Evolutionary conservation across 2,113 vertebrate species (phyloP), one percentile per base, ranked within the genome.

Genomic region (Pterophyllum scalare): DNA sequence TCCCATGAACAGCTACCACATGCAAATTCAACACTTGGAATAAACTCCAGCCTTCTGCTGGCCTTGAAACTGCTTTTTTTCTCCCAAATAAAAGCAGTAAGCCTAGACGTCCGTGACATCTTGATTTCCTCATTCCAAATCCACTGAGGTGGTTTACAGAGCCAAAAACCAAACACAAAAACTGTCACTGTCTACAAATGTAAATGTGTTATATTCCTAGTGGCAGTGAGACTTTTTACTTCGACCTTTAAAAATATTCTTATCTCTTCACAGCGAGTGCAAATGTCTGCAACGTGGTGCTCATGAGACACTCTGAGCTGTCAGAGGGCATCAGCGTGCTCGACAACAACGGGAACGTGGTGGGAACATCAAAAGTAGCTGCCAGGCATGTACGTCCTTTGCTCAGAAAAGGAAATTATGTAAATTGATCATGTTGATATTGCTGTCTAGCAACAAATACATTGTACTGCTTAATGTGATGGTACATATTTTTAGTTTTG

Each of bases 221-320:
- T 72, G 10, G 43, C 56, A 15, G 46, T 79, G 72, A 52, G 17
- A 56, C 26, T 19, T 72, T 52, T 31, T 22, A 24, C 6, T 61
- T 67, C 28, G 0, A 14, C 40, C 20, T 31, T 61, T 24, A 54
- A 40, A 80, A 61, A 59, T 4, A 8, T 17, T 65, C 54, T 59
- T 33, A 35, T 33, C 43, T 79, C 75, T 93, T 80, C 79, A 7
- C 95, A 99, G 97, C 97, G 20, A 97, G 96, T 77, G 98, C 97
- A 91, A 98, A 98, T 59, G 96, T 99, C 92, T 98, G 97, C 90
- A 99, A 98, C 3, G 97, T 98, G 88, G 96, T 98, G 87, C 96
- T 99, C 88, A 99, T 99, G 98, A 96, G 97, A 76, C 97, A 97
- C 85, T 95, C 94, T 0, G 98, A 99, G 94, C 95, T 99, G 91